Evolutionary conservation across 2,113 vertebrate genomes (phyloP).

Genomic region (Rattus rattus): DNA sequence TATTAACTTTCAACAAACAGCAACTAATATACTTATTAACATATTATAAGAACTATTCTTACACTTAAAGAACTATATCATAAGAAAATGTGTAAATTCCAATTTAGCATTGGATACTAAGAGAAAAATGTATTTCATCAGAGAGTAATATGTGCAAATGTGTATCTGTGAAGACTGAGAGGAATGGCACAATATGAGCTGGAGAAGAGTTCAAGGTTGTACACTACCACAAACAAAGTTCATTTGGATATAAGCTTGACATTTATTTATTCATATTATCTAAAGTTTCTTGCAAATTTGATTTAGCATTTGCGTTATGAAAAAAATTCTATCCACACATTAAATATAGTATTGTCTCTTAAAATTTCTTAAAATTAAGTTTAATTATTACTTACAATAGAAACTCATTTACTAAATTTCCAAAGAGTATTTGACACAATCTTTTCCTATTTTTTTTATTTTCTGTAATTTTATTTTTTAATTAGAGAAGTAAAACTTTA

Average conservation of each 20-base stretch:
- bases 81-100: constrained; percentile 33
- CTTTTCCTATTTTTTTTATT: constrained; percentile 10
- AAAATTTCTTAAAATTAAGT: constrained; percentile 22
- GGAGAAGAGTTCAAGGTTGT: neutral
- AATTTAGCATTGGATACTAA: constrained; percentile 22
- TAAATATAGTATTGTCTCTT: constrained; percentile 27
- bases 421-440: constrained; percentile 40
- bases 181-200: neutral
- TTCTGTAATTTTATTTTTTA: too few relatives aligned
- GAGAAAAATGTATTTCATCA: neutral
- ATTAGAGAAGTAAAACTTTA: too few relatives aligned
- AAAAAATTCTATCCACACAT: neutral
- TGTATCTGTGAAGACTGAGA: neutral
- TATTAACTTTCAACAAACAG: neutral
- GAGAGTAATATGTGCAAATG: neutral
- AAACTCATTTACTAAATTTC: neutral
- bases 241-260: neutral
- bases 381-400: neutral
- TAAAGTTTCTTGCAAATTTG: neutral
- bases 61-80: constrained; percentile 12
- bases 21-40: constrained; percentile 25
- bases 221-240: neutral
- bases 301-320: neutral
- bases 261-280: neutral
- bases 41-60: constrained; percentile 22